Evolutionary conservation across 2,888 invertebrate species (phyloP).

Genomic region (Pristionchus mayeri): DNA sequence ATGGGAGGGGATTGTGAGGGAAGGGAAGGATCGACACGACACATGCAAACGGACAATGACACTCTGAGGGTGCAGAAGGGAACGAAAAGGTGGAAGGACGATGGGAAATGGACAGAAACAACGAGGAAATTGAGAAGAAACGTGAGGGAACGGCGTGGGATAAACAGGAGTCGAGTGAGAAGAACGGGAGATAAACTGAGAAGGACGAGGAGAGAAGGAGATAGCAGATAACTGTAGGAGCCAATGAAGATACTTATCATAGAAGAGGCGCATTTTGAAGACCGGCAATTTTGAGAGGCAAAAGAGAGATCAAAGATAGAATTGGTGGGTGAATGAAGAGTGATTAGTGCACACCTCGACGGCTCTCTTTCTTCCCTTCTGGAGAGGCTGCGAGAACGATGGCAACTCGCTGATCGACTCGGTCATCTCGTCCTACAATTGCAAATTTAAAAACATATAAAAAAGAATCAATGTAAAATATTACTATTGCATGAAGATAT

Average conservation of each 20-base stretch:
- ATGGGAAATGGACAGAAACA: background rate
- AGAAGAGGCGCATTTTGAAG: no score
- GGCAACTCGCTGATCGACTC: slow-evolving; percentile 76
- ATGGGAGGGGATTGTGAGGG: background rate
- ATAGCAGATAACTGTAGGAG: background rate
- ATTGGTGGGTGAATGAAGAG: background rate
- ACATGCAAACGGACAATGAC: slow-evolving; percentile 20
- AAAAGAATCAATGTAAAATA: no score
- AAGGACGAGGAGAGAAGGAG: background rate
- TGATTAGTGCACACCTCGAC: slow-evolving; percentile 37
- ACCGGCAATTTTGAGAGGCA: no score
- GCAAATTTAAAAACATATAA: no score
- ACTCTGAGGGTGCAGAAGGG: background rate
- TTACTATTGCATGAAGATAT: no score
- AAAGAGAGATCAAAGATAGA: slow-evolving; percentile 17
- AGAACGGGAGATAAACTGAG: background rate
- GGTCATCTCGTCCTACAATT: slow-evolving; percentile 71
- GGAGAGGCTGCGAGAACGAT: slow-evolving; percentile 58
- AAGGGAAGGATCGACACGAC: background rate
- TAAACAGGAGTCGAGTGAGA: background rate
- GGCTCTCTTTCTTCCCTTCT: slow-evolving; percentile 49
- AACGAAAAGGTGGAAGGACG: background rate
- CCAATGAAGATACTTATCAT: background rate
- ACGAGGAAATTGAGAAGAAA: background rate
- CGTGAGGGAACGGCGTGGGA: slow-evolving; percentile 31